A percentile compares a stretch with the other conserved stretches of the same genome.
Evolutionary conservation across 2,888 invertebrate species (phyloP).

Genomic region (Caenorhabditis sulstoni): DNA sequence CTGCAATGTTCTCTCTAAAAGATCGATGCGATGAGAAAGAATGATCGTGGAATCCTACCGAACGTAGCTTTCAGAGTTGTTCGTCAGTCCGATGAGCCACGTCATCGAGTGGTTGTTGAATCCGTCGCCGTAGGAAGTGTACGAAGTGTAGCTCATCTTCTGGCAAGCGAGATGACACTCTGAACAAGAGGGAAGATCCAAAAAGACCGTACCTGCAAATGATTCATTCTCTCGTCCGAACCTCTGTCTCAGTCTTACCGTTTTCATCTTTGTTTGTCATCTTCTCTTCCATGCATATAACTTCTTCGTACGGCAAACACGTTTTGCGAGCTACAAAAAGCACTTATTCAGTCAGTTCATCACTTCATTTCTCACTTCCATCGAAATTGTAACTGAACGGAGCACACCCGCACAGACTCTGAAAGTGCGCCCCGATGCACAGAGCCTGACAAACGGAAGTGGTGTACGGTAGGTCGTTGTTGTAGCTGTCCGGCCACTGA

Average conservation of each 20-base stretch:
- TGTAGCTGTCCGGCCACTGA: slow-evolving; percentile 22
- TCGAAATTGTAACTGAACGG: slow-evolving; percentile 50
- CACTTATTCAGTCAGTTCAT: background rate
- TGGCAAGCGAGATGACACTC: slow-evolving; percentile 51
- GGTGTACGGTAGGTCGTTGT: slow-evolving; percentile 24
- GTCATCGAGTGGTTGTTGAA: slow-evolving; percentile 67
- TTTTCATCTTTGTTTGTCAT: slow-evolving; percentile 47
- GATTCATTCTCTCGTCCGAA: background rate
- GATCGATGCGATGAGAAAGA: background rate
- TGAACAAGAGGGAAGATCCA: slow-evolving; percentile 43
- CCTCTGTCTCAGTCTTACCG: slow-evolving; percentile 31
- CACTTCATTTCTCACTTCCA: slow-evolving; percentile 6
- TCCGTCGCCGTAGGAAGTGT: slow-evolving; percentile 74
- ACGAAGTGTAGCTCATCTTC: slow-evolving; percentile 68
- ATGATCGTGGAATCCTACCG: slow-evolving; percentile 24
- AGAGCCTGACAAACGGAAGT: slow-evolving; percentile 35
- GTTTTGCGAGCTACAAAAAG: slow-evolving; percentile 44
- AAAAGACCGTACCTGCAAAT: slow-evolving; percentile 33
- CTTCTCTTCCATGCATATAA: slow-evolving; percentile 56
- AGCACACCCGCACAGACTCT: slow-evolving; percentile 35
- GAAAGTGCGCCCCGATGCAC: slow-evolving; percentile 32
- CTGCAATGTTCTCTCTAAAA: slow-evolving; percentile 42
- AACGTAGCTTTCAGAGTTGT: slow-evolving; percentile 55
- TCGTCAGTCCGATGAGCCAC: slow-evolving; percentile 57
- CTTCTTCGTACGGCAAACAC: slow-evolving; percentile 55